Evolutionary conservation across 2,113 vertebrate genomes (phyloP).

Genomic region (Nyctibius bracteatus): DNA sequence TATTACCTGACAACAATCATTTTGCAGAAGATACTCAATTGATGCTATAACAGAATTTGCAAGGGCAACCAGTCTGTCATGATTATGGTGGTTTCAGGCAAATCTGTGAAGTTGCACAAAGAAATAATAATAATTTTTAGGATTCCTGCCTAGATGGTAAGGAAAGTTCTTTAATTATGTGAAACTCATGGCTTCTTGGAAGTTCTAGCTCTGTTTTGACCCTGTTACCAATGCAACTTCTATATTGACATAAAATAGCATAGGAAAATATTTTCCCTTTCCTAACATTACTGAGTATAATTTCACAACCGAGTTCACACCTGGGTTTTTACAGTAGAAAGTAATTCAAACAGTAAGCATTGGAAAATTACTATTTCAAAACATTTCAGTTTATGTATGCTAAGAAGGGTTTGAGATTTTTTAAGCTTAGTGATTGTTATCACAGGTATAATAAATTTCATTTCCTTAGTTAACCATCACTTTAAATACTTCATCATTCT

Average conservation of each 20-base stretch:
- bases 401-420: background rate
- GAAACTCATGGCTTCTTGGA: background rate
- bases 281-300: background rate
- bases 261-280: background rate
- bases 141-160: background rate
- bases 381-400: background rate
- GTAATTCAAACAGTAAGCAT: background rate
- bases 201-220: background rate
- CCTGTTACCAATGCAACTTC: background rate
- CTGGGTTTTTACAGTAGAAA: background rate
- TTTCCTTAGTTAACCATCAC: background rate
- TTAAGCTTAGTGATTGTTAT: background rate
- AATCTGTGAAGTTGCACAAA: background rate
- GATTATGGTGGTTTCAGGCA: background rate
- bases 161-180: background rate
- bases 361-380: background rate
- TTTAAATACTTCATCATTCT: background rate
- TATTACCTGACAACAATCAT: background rate
- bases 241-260: background rate
- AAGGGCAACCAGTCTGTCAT: background rate
- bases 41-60: background rate
- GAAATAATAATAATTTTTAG: background rate
- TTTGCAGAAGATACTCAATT: slow-evolving; percentile 5
- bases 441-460: background rate
- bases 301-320: background rate